Evolutionary conservation across 2,888 invertebrate genomes (phyloP).

Genomic region (Penaeus monodon): DNA sequence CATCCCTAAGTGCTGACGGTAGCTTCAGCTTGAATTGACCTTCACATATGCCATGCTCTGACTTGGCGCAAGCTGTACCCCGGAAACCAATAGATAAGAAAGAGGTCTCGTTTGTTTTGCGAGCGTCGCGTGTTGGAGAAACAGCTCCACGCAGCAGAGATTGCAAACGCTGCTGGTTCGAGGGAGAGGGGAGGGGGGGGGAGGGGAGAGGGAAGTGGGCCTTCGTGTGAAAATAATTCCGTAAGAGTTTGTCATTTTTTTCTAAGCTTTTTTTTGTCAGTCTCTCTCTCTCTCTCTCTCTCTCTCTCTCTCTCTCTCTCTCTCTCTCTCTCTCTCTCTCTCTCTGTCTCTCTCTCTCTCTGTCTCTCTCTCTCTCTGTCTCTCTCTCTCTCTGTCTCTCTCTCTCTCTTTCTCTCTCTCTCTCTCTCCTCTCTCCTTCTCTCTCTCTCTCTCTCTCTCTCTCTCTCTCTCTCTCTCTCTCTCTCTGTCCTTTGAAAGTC

Average conservation of each 20-base stretch:
- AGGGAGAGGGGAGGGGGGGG: slow-evolving; percentile 2
- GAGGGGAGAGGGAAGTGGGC: background rate
- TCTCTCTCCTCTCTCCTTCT: background rate
- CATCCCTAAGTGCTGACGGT: too few species aligned
- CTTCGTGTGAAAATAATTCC: background rate
- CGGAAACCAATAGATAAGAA: too few species aligned
- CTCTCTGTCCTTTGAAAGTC: background rate
- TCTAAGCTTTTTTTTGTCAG: background rate
- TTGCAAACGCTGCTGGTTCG: too few species aligned
- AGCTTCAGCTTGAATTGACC: too few species aligned
- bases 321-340: background rate
- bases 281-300: background rate
- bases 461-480: background rate
- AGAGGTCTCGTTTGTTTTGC: too few species aligned
- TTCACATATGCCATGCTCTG: too few species aligned
- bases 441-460: background rate
- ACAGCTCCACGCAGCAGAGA: too few species aligned
- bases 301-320: slow-evolving; percentile 10
- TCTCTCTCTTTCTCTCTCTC: too few species aligned
- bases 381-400: too few species aligned
- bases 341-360: background rate
- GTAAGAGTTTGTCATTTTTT: background rate
- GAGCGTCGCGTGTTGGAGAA: too few species aligned
- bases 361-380: background rate
- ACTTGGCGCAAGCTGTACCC: too few species aligned